These are phyloP conservation scores for Toxotes lorentzi DNA, from an alignment of 2,797 vertebrate species.

Conservation along the genomic window DNA sequence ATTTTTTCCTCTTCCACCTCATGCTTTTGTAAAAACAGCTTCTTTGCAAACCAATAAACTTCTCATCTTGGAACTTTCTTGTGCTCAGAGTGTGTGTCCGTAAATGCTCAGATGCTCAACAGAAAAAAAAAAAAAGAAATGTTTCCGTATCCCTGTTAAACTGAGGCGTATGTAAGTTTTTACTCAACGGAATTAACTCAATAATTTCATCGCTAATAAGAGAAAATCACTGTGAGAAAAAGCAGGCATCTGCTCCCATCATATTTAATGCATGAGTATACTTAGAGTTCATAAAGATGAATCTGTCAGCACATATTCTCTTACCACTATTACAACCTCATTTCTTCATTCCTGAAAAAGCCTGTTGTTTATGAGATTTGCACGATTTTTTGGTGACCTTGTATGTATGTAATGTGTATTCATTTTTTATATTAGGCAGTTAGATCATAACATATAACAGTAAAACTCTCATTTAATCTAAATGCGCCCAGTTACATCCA, in stretches of 20 bases:
- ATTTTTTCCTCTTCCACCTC: neutral
- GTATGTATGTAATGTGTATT: no score
- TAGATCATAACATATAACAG: no score
- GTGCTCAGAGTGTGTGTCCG: conserved; percentile 8
- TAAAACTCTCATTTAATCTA: no score
- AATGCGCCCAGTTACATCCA: neutral
- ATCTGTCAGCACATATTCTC: neutral
- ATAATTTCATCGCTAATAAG: neutral
- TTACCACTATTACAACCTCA: neutral
- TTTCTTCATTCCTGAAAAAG: no score
- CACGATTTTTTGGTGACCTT: no score
- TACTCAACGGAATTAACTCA: neutral
- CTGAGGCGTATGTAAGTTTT: neutral
- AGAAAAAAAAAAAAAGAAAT: neutral
- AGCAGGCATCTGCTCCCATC: neutral
- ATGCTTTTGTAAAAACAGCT: conserved; percentile 75
- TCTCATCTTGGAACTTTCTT: conserved; percentile 59
- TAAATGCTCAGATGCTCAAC: neutral
- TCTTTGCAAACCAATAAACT: conserved; percentile 75
- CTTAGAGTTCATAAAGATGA: no score
- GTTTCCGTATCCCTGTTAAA: neutral
- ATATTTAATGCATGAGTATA: neutral
- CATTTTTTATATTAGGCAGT: no score
- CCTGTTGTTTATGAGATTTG: no score
- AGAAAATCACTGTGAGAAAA: no score